Evolutionary conservation across 92 coral and sea anemone species (phyloP).

Genomic region (Palythoa heliodiscus): DNA sequence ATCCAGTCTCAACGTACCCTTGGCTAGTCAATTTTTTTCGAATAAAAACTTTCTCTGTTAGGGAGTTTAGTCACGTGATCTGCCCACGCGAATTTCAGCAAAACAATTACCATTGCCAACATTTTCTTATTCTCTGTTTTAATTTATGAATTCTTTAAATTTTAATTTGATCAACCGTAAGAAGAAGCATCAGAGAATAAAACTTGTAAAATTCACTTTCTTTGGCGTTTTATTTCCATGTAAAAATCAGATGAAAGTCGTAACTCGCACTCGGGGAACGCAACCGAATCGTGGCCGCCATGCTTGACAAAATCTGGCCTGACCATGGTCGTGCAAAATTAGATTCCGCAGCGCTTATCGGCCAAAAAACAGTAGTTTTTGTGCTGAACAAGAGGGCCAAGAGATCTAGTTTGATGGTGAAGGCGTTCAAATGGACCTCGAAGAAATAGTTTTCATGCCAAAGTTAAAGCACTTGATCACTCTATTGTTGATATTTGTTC

Average conservation of each 20-base stretch:
- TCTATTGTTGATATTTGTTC: too few species aligned
- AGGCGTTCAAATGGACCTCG: too few species aligned
- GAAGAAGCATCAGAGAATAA: background rate
- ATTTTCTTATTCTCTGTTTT: slow-evolving; percentile 5
- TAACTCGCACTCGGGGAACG: background rate
- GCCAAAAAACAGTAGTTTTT: background rate
- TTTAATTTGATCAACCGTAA: background rate
- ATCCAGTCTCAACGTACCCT: too few species aligned
- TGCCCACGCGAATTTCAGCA: slow-evolving; percentile 5
- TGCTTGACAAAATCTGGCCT: slow-evolving; percentile 1
- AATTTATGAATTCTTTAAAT: slow-evolving; percentile 4
- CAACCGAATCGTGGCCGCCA: background rate
- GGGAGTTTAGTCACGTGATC: background rate
- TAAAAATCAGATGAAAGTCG: too few species aligned
- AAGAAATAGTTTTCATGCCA: too few species aligned
- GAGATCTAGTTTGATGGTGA: background rate
- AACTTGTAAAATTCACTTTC: background rate
- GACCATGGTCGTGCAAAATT: slow-evolving; percentile 4
- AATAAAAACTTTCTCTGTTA: too few species aligned
- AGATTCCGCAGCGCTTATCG: slow-evolving; percentile 1
- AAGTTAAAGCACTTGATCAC: too few species aligned
- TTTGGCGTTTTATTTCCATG: background rate
- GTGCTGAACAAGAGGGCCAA: background rate
- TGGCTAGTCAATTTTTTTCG: too few species aligned
- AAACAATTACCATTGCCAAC: background rate